Evolutionary conservation across 2,888 invertebrate genomes (phyloP).

Genomic region (Conops quadrifasciatus): DNA sequence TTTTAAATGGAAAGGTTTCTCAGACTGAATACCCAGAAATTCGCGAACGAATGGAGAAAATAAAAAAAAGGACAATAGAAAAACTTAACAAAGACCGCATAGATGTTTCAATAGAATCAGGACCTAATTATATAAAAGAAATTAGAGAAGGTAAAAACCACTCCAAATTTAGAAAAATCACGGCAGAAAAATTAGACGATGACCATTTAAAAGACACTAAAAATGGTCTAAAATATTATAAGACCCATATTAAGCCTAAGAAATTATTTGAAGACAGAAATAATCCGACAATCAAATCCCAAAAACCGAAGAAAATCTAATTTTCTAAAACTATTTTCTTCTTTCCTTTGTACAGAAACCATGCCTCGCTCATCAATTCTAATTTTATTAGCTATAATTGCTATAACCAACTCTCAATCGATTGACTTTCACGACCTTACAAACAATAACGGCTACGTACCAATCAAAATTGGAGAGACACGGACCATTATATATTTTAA

Average conservation of each 20-base stretch:
- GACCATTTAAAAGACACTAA: slow-evolving; percentile 36
- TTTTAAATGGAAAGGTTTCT: slow-evolving; percentile 40
- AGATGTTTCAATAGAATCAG: slow-evolving; percentile 36
- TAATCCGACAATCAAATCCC: slow-evolving; percentile 34
- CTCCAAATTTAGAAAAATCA: slow-evolving; percentile 42
- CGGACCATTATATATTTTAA: slow-evolving; percentile 36
- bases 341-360: no score
- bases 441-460: slow-evolving; percentile 41
- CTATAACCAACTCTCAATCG: no score
- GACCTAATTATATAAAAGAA: slow-evolving; percentile 36
- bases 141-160: slow-evolving; percentile 42
- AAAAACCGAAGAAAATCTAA: not conserved
- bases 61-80: slow-evolving; percentile 39
- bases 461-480: slow-evolving; percentile 37
- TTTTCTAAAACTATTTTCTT: no score
- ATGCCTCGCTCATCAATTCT: not conserved
- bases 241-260: slow-evolving; percentile 38
- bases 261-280: slow-evolving; percentile 40
- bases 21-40: slow-evolving; percentile 39
- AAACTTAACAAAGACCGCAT: slow-evolving; percentile 36
- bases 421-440: slow-evolving; percentile 40
- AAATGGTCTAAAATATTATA: slow-evolving; percentile 42
- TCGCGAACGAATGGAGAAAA: slow-evolving; percentile 32
- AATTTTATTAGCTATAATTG: no score
- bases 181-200: slow-evolving; percentile 35